A percentile compares a stretch with the other conserved stretches of the same genome.
phyloP scores from a whole-genome alignment of 2,113 vertebrate genomes.

The Dicaeum eximium region DNA sequence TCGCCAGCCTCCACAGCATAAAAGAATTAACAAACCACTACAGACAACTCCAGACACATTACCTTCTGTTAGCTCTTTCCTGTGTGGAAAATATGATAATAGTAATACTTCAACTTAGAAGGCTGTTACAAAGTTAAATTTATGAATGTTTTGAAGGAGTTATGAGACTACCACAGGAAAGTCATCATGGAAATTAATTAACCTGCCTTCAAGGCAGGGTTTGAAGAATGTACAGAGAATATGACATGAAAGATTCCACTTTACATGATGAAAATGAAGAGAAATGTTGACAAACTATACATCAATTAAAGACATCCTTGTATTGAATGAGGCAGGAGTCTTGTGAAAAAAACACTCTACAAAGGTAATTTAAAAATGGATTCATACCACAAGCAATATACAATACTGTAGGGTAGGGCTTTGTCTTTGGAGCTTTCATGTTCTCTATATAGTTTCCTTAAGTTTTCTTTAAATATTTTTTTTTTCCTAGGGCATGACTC shows the following conservation, averaged over 20 bases:
- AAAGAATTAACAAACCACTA: background rate
- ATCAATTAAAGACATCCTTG: constrained; percentile 22
- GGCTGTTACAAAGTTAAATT: constrained; percentile 23
- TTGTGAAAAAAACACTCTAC: background rate
- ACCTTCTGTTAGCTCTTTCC: background rate
- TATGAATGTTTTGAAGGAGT: constrained; percentile 12
- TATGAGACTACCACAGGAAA: constrained; percentile 15
- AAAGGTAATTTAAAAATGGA: background rate
- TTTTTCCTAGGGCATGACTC: background rate
- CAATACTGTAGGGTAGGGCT: background rate
- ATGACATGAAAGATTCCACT: constrained; percentile 40
- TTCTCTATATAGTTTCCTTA: background rate
- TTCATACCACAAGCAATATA: background rate
- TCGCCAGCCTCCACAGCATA: background rate
- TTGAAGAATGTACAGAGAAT: constrained; percentile 39
- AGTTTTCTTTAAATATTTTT: background rate
- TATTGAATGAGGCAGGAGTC: background rate
- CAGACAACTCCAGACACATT: background rate
- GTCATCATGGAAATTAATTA: constrained; percentile 54
- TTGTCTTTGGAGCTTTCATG: background rate
- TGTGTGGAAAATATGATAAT: background rate
- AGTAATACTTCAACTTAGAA: background rate
- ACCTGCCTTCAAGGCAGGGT: constrained; percentile 35
- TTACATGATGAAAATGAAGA: constrained; percentile 31
- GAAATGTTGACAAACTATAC: background rate